phyloP scores from a whole-genome alignment of 2,113 vertebrate species.

The Corynorhinus townsendii region DNA sequence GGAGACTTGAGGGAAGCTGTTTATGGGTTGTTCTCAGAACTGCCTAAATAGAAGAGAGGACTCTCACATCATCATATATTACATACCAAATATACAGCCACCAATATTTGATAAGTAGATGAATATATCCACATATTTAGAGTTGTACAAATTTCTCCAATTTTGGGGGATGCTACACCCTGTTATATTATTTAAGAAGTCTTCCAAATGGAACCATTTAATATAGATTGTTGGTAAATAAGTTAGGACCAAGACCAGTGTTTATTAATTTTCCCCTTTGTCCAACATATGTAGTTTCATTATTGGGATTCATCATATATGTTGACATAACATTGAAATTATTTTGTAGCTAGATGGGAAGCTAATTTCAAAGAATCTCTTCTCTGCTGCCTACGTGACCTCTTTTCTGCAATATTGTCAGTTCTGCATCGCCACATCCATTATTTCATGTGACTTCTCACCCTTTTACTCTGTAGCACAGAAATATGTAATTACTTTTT shows the following conservation, averaged over 20 bases:
- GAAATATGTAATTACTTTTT: neutral
- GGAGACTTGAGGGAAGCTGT: neutral
- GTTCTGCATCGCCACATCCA: neutral
- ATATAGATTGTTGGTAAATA: neutral
- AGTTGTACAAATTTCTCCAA: neutral
- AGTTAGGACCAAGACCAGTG: neutral
- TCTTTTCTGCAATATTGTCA: neutral
- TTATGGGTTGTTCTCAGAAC: slow-evolving; percentile 26
- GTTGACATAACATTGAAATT: neutral
- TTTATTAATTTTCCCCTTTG: neutral
- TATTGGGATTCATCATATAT: neutral
- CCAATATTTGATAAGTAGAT: neutral
- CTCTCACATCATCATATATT: neutral
- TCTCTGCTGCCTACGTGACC: neutral
- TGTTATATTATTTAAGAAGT: neutral
- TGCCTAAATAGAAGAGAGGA: neutral
- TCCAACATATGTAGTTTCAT: neutral
- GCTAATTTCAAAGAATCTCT: neutral
- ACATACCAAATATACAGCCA: neutral
- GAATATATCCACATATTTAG: neutral
- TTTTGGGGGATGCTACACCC: neutral
- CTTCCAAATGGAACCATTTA: neutral
- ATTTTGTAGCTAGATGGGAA: neutral
- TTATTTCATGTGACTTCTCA: neutral
- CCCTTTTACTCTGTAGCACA: slow-evolving; percentile 2